phyloP scores from a whole-genome alignment of 1,140 invertebrate species.

The Drosophila pandora region DNA sequence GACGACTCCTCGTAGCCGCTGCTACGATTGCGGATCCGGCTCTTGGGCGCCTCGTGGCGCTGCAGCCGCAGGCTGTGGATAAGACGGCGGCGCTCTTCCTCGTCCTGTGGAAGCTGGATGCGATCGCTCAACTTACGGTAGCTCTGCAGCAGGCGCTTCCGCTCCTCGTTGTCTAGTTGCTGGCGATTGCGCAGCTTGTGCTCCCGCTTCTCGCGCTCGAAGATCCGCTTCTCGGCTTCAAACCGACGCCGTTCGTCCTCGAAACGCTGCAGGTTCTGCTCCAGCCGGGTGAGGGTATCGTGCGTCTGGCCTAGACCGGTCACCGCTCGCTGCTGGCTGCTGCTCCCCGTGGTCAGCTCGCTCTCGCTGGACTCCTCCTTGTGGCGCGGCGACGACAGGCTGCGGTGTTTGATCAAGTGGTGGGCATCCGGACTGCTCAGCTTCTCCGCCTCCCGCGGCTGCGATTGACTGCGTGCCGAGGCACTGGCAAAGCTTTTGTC shows the following conservation, averaged over 20 bases:
- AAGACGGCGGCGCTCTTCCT: conserved; percentile 71
- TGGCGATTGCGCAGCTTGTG: conserved; percentile 78
- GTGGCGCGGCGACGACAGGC: conserved; percentile 77
- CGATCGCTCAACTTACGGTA: conserved; percentile 81
- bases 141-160: conserved; percentile 70
- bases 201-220: conserved; percentile 79
- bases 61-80: conserved; percentile 76
- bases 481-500: conserved; percentile 68
- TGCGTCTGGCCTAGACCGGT: conserved; percentile 11
- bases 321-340: not conserved
- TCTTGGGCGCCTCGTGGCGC: conserved; percentile 54
- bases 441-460: conserved; percentile 82
- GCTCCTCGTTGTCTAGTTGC: conserved; percentile 75
- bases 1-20: conserved; percentile 81
- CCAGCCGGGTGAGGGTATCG: conserved; percentile 64
- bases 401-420: conserved; percentile 75
- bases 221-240: conserved; percentile 77
- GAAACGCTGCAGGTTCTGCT: conserved; percentile 76
- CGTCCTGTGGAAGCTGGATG: conserved; percentile 74
- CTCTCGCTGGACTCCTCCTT: conserved; percentile 82
- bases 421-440: conserved; percentile 66
- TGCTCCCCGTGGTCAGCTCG: conserved; percentile 59
- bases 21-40: conserved; percentile 56
- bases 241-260: conserved; percentile 81
- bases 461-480: conserved; percentile 84